Base-by-base conservation (phyloP, 2,113 vertebrate species). In the Apodemus speciosus region DNA sequence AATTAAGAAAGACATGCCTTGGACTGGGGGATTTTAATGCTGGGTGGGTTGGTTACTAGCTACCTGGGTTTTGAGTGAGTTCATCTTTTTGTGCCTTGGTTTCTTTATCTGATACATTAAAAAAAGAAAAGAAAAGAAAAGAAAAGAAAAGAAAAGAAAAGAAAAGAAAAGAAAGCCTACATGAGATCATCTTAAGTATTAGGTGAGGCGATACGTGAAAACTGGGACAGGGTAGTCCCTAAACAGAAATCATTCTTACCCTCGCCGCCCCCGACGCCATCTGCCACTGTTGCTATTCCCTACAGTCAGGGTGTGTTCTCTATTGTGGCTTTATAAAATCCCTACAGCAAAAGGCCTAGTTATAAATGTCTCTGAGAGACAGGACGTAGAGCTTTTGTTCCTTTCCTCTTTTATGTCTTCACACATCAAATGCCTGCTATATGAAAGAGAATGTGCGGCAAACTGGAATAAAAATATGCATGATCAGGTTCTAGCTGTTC, bases 331-430 rank as follows among this genome's bases (percentile, higher is more conserved):
- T 95, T 66, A 88, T 85, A 86, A 68, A 51, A 66, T 43, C n/a
- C 38, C 58, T 84, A 43, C 38, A 81, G 73, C 75, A 75, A 46
- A 69, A 35, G 7, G 1, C 73, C 69, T 94, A 76, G 14, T 86
- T 91, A 85, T 79, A 80, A 64, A n/a, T 92, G 79, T 95, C 81
- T 95, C 93, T 4, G 56, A 56, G 69, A 77, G 66, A n/a, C 68
- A 46, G 23, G 83, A 60, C n/a, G 80, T 3, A 69, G 49, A 20
- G 20, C 46, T 93, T 80, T 77, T 84, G n/a, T 89, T 84, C 60
- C 40, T 94, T 94, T 90, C 13, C 94, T 81, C 53, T 64, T 91
- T 72, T 89, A 92, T 84, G 90, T 93, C 90, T 94, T 91, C n/a
- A 43, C 27, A 81, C 85, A 94, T 95, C 96, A 94, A 83, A 93